Base-by-base conservation (phyloP, 2,888 invertebrate genomes). In the Xylota segnis region DNA sequence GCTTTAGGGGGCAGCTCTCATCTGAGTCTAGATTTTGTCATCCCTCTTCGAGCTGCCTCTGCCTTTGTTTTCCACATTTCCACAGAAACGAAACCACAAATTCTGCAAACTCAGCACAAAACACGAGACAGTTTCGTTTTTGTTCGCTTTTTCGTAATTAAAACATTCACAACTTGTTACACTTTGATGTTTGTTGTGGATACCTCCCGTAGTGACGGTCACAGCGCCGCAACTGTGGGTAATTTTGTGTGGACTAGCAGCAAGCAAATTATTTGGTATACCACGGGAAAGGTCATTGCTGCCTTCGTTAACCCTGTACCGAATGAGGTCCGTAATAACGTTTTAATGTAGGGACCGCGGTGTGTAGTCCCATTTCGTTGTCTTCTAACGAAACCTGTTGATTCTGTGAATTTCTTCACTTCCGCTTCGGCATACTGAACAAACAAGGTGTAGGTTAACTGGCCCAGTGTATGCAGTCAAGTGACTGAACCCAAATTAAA, bases 91-190 rank as follows among this genome's bases (percentile, higher is more conserved):
- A 50, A 6, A 52, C 27, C 2, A 29, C 16, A 47, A n/a, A n/a
- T 18, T 52, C 52, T 29, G 29, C 59, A 74, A 66, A 40, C 9
- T n/a, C 72, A 61, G 52, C 78, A 71, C 16, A 37, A n/a, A 37
- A 56, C 50, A 27, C 9, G 14, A 16, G 58, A 71, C 43, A 23
- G 16, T 65, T 52, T 12, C 27, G 34, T 58, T 58, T 47, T 18
- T 16, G 10, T 65, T 65, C 14, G 61, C 16, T 52, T 68, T 40
- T 81, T 47, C 40, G 68, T 76, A 75, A 82, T 76, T 70, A 76
- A 82, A 82, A 40, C 37, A 61, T 47, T 75, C 47, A 82, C 54
- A 76, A 76, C 82, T 63, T 70, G 63, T 70, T 82, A 65, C 63
- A 70, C 47, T 34, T 34, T 12, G 32, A 16, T 29, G 43, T 34